Base-by-base conservation (phyloP, 2,113 vertebrate species). In the Macquaria ambigua region DNA sequence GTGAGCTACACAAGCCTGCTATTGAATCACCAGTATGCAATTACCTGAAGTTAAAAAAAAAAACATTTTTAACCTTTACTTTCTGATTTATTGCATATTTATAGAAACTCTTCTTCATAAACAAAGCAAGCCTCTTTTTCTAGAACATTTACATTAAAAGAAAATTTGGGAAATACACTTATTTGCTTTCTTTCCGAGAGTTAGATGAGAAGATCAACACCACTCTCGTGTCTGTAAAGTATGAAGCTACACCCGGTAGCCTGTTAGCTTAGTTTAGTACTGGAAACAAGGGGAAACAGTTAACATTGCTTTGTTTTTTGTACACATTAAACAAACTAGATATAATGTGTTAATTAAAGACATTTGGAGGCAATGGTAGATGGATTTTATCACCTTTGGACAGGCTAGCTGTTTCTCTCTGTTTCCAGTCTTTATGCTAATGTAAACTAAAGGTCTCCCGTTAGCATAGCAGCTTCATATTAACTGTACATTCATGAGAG, bases 21-120 rank as follows among this genome's bases (percentile, higher is more conserved):
- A 46, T 87, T 88, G n/a, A 93, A 82, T 93, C 90, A 93, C 78
- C 55, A 86, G 86, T 88, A 83, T n/a, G n/a, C n/a, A n/a, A 90
- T 87, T 18, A 75, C 64, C 37, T 23, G 69, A 81, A 87, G 82
- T 39, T 73, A 64, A 92, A 67, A 20, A 59, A 63, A n/a, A 34
- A 34, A 34, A 34, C 21, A 72, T 83, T 88, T 90, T 75, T 73
- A 63, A 73, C 71, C n/a, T 46, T 61, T 37, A 46, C 50, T 66
- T 48, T 23, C 48, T 23, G 11, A 34, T 58, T 70, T 18, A 48
- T 31, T 58, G 25, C 23, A 48, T 74, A 62, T 67, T 82, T 41
- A 31, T 25, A 23, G 10, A 10, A 34, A 48, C 61, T 43, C 28
- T 81, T 62, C 6, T 52, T 52, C 21, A 39, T 11, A 15, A 0